These are phyloP conservation scores for Galagoides demidoff DNA, from an alignment of 2,797 vertebrate species.

Conservation along the genomic window DNA sequence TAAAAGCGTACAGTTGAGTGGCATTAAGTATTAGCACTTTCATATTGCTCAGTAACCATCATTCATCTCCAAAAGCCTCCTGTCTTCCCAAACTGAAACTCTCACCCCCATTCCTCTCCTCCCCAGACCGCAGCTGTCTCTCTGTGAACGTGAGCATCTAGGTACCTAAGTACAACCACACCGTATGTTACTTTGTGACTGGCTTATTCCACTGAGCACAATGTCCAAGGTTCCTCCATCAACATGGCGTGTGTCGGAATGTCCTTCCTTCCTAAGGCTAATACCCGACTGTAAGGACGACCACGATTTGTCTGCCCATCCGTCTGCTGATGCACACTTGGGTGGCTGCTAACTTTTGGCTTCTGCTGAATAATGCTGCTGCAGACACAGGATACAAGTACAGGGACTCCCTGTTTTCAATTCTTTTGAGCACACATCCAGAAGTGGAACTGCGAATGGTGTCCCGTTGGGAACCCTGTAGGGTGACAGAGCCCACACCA, in stretches of 20 bases:
- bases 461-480: not conserved
- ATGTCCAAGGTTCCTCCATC: not conserved
- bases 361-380: not conserved
- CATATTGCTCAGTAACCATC: not conserved
- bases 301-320: not conserved
- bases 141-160: not conserved
- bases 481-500: not conserved
- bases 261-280: not conserved
- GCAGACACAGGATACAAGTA: not conserved
- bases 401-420: not conserved
- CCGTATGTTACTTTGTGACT: not conserved
- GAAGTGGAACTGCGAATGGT: not conserved
- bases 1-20: not conserved
- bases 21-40: not conserved
- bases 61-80: not conserved
- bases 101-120: not conserved
- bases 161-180: not conserved
- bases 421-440: not conserved
- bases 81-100: not conserved
- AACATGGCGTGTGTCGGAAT: not conserved
- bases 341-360: not conserved
- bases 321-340: not conserved
- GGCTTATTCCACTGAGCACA: not conserved
- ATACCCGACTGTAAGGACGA: no score
- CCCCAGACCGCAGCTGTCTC: not conserved